Evolutionary conservation across 2,888 invertebrate genomes (phyloP), one percentile per base, ranked within the genome.

Genomic region (Alsophila aescularia): DNA sequence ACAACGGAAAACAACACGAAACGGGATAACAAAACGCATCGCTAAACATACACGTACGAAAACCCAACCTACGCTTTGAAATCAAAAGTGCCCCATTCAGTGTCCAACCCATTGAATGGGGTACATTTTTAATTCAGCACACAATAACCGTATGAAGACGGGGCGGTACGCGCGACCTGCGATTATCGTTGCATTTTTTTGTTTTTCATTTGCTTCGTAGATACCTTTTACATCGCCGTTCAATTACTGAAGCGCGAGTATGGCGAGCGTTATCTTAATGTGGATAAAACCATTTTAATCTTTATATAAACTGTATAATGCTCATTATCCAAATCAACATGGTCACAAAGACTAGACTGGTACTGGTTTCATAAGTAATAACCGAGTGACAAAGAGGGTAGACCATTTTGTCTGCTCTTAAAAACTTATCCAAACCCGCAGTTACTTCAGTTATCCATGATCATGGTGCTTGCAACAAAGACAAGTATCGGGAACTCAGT

Each of bases 191-290:
- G 73, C 69, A 37, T 65, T 57, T 76, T 84, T 84, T 75, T 75
- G 70, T 87, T 85, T 85, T 75, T 85, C 87, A 81, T 87, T 87
- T 85, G 85, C 81, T 72, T 79, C 87, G 90, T 90, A 89, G 90
- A 90, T 89, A 87, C 89, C 87, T 90, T 90, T 90, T 87, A 90
- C 90, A 90, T 88, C 85, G 88, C 85, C 88, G 90, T 90, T 90
- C 90, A 90, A 90, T 90, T 90, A 90, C 89, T 74, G 86, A 80
- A 79, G 82, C 83, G 82, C 79, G 83, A 81, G 78, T 81, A 80
- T 70, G 75, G 76, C 69, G 64, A 58, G 48, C 65, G 72, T 37
- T 47, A 50, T 66, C 34, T 32, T 77, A 53, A 21, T 69, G 42
- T 79, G 79, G 90, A 87, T 76, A 68, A 13, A 73, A 48, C 54